Base-by-base conservation (phyloP, 2,113 vertebrate species). In the Podarcis cretensis region DNA sequence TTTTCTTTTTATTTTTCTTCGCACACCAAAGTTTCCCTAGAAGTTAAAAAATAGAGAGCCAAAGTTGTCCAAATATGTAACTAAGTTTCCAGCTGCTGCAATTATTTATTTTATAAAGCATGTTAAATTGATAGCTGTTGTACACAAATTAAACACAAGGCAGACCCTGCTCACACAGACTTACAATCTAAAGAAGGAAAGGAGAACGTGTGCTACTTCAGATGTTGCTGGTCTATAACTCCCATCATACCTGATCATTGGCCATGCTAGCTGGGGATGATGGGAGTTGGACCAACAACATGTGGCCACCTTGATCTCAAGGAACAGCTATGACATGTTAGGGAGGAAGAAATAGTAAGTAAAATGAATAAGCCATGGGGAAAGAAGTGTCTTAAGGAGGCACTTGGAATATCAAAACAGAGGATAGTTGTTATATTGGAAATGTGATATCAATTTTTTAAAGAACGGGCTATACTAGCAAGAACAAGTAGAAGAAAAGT, bases 1-100 rank as follows among this genome's bases (percentile, higher is more conserved):
- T 96, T 86, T 97, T 98, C 96, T 99, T 99, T 96, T 98, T 99
- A 96, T 96, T 98, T 91, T 99, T 99, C 97, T 98, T 99, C 2
- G 97, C 97, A 4, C 97, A 98, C 99, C 99, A 99, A 1, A 98
- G 95, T 94, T 99, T 99, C 91, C 98, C 99, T 99, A 86, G 21
- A 86, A 90, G 78, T 12, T 85, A 93, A 95, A 95, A 75, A 89
- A 91, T 96, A 73, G 65, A 68, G 25, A 20, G 23, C 84, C 14
- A 78, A 86, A 78, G 30, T 68, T 75, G n/a, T 12, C 8, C 14
- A 77, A n/a, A n/a, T 66, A 86, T 8, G 14, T 68, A 78, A 12
- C 40, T 8, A 83, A 12, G 8, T 6, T 83, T 77, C 8, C 32
- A 25, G 30, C 1, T 82, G 54, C 27, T 82, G 54, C 27, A 63